Percentiles rank a stretch among this genome's conserved stretches.
Conservation (phyloP, 2,888 invertebrate genomes). For the Xylota segnis region DNA sequence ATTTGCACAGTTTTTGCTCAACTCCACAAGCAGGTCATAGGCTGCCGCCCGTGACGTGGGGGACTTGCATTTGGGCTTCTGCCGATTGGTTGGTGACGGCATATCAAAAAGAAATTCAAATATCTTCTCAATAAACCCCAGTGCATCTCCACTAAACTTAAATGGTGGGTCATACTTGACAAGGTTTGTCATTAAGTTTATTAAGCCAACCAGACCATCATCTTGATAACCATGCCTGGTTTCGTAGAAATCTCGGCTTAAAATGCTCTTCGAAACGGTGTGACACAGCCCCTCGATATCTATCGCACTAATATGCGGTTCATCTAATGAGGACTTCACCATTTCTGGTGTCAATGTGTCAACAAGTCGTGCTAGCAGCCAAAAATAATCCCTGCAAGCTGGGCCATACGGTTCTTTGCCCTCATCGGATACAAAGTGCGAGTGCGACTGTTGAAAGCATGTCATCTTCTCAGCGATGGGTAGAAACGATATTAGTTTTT, state of each 20-base stretch:
- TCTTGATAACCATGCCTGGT: slow-evolving; percentile 93
- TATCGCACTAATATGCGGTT: slow-evolving; percentile 86
- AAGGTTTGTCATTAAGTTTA: slow-evolving; percentile 94
- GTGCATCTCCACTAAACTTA: slow-evolving; percentile 91
- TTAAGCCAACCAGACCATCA: slow-evolving; percentile 94
- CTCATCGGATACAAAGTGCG: slow-evolving; percentile 82
- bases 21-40: slow-evolving; percentile 95
- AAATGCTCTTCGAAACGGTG: slow-evolving; percentile 90
- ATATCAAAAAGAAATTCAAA: slow-evolving; percentile 96
- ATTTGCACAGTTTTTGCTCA: slow-evolving; percentile 93
- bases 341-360: slow-evolving; percentile 93
- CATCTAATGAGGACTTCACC: slow-evolving; percentile 88
- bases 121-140: slow-evolving; percentile 86
- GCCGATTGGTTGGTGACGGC: slow-evolving; percentile 93
- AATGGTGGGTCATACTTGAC: slow-evolving; percentile 95
- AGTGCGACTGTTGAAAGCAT: slow-evolving; percentile 80
- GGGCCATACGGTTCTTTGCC: slow-evolving; percentile 98
- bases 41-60: slow-evolving; percentile 95
- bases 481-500: slow-evolving; percentile 92
- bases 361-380: slow-evolving; percentile 94
- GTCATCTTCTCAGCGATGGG: slow-evolving; percentile 94
- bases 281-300: slow-evolving; percentile 91
- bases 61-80: slow-evolving; percentile 97
- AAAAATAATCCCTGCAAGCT: slow-evolving; percentile 97
- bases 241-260: slow-evolving; percentile 92